Conservation (phyloP, 2,888 invertebrate genomes). For the Netelia melanura region DNA sequence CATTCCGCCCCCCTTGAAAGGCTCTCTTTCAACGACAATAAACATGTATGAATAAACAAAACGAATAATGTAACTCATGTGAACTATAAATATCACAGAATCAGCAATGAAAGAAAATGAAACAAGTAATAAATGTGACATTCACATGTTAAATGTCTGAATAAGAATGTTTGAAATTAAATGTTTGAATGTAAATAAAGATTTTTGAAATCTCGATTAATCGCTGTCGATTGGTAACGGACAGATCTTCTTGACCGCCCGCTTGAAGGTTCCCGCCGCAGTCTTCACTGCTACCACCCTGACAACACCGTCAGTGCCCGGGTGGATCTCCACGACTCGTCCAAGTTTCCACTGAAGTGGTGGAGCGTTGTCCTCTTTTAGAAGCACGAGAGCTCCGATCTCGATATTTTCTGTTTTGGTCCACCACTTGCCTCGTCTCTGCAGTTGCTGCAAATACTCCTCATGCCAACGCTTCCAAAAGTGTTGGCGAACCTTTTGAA, state of each 20-base stretch:
- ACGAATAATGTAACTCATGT: too few relatives aligned
- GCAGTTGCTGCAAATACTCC: constrained; percentile 67
- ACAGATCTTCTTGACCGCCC: constrained; percentile 70
- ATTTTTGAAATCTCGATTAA: too few relatives aligned
- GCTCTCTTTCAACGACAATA: constrained; percentile 7
- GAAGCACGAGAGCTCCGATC: constrained; percentile 74
- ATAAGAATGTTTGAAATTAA: too few relatives aligned
- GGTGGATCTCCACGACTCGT: constrained; percentile 71
- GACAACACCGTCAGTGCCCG: constrained; percentile 73
- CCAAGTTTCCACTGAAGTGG: constrained; percentile 75
- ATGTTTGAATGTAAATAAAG: too few relatives aligned
- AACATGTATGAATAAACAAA: background rate
- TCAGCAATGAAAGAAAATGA: constrained; percentile 39
- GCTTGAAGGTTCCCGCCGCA: constrained; percentile 52
- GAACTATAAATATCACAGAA: background rate
- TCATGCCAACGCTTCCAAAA: constrained; percentile 62
- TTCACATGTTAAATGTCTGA: too few relatives aligned
- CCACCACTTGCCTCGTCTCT: constrained; percentile 58
- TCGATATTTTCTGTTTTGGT: constrained; percentile 59
- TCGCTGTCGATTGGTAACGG: constrained; percentile 57
- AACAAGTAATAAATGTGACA: constrained; percentile 69
- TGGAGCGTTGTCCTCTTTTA: constrained; percentile 76
- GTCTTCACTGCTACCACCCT: constrained; percentile 76
- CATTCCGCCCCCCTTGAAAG: constrained; percentile 33
- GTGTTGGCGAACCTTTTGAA: constrained; percentile 66